phyloP scores from a whole-genome alignment of 1,140 invertebrate species.

The Aphaenogaster floridana region DNA sequence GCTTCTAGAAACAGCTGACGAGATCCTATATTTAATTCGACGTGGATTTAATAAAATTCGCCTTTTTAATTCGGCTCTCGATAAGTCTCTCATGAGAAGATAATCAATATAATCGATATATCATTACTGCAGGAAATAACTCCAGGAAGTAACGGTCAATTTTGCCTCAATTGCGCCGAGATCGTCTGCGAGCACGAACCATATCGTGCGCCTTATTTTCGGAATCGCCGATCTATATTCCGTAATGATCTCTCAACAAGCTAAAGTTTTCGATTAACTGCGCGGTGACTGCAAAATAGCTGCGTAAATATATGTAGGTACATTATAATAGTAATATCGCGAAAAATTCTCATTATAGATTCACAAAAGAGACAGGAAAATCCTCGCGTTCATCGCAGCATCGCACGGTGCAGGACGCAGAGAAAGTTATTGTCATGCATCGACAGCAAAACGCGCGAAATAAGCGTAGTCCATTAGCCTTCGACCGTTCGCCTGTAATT shows the following conservation, averaged over 20 bases:
- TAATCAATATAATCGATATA: conserved; percentile 33
- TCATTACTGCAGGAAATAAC: conserved; percentile 20
- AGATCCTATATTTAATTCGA: conserved; percentile 3
- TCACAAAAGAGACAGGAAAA: not conserved
- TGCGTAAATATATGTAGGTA: not conserved
- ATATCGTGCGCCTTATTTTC: conserved; percentile 40
- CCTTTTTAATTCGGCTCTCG: not conserved
- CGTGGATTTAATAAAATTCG: not conserved
- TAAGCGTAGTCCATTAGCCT: conserved; percentile 50
- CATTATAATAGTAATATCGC: not conserved
- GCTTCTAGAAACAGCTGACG: not conserved
- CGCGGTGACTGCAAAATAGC: too few relatives aligned
- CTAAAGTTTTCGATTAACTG: conserved; percentile 22
- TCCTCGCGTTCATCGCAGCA: too few relatives aligned
- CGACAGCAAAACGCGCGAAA: conserved; percentile 31
- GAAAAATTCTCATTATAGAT: not conserved
- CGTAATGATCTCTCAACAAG: conserved; percentile 23
- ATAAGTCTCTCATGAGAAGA: not conserved
- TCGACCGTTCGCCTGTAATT: conserved; percentile 51
- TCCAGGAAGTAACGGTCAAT: conserved; percentile 38
- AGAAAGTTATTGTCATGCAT: conserved; percentile 65
- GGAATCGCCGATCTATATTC: conserved; percentile 37
- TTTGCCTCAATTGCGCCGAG: conserved; percentile 32
- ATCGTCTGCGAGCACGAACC: conserved; percentile 16
- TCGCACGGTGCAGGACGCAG: not conserved